Conservation (phyloP, 2,797 vertebrate genomes). For the Oryzias sinensis region DNA sequence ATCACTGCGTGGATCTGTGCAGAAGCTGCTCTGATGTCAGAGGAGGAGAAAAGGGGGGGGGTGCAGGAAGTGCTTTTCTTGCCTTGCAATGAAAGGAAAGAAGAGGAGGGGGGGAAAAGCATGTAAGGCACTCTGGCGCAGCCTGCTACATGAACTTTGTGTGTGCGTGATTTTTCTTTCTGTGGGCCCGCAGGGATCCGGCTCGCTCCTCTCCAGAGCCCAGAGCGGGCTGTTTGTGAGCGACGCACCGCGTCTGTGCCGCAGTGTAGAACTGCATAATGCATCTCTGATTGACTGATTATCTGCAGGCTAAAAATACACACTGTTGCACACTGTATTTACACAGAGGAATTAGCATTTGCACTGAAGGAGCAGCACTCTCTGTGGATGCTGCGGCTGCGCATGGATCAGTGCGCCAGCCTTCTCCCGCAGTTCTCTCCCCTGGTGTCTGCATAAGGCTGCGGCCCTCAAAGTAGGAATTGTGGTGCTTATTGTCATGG, state of each 20-base stretch:
- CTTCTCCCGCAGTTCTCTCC: slow-evolving; percentile 47
- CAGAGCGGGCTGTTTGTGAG: slow-evolving; percentile 56
- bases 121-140: slow-evolving; percentile 32
- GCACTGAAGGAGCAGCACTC: slow-evolving; percentile 18
- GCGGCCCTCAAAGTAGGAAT: slow-evolving; percentile 58
- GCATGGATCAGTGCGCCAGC: slow-evolving; percentile 27
- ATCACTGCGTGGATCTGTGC: slow-evolving; percentile 33
- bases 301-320: slow-evolving; percentile 53
- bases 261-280: slow-evolving; percentile 50
- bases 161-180: slow-evolving; percentile 41
- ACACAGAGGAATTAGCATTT: slow-evolving; percentile 42
- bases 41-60: slow-evolving; percentile 16
- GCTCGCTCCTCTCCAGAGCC: slow-evolving; percentile 42
- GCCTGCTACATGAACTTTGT: slow-evolving; percentile 50
- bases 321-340: slow-evolving; percentile 38
- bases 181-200: slow-evolving; percentile 39
- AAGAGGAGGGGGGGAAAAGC: slow-evolving; percentile 9
- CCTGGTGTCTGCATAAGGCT: slow-evolving; percentile 54
- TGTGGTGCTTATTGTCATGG: slow-evolving; percentile 50
- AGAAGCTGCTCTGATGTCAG: slow-evolving; percentile 51
- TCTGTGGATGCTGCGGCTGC: slow-evolving; percentile 34
- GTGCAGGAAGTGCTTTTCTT: slow-evolving; percentile 52
- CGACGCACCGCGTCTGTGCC: slow-evolving; percentile 27
- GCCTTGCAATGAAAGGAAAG: slow-evolving; percentile 25
- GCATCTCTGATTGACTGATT: slow-evolving; percentile 55